A percentile compares a stretch with the other conserved stretches of the same genome.
phyloP scores from a whole-genome alignment of 23 tunicate species.

The Halocynthia roretzi region DNA sequence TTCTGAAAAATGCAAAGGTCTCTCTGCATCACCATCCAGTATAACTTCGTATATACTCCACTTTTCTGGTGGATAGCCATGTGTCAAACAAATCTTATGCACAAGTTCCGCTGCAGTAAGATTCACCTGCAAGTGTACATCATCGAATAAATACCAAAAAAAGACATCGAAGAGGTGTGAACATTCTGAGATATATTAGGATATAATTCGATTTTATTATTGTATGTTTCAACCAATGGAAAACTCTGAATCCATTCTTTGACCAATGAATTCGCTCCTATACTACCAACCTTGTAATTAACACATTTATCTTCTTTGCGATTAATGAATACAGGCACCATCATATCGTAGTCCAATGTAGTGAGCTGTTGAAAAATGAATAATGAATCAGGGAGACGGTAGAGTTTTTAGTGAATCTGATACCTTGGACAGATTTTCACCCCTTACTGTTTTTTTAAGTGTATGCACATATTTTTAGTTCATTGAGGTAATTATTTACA shows the following conservation, averaged over 20 bases:
- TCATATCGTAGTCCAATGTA: constrained; percentile 82
- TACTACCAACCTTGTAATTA: constrained; percentile 61
- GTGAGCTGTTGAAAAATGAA: constrained; percentile 39
- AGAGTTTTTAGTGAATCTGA: too few species aligned
- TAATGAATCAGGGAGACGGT: background rate
- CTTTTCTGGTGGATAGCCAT: constrained; percentile 36
- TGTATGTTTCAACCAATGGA: too few species aligned
- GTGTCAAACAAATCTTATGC: constrained; percentile 41
- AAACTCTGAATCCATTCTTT: too few species aligned
- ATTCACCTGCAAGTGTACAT: constrained; percentile 44
- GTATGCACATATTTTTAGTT: background rate
- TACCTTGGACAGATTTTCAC: too few species aligned
- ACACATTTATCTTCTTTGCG: constrained; percentile 66
- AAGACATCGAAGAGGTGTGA: too few species aligned
- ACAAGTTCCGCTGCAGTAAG: constrained; percentile 63
- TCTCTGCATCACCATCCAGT: constrained; percentile 57
- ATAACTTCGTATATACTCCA: constrained; percentile 78
- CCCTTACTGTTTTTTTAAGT: background rate
- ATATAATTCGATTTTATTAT: too few species aligned
- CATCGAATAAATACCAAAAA: too few species aligned
- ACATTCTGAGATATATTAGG: too few species aligned
- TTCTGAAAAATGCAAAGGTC: constrained; percentile 63
- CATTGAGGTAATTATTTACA: background rate
- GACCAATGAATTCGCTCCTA: too few species aligned
- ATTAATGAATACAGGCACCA: constrained; percentile 72